A percentile compares a stretch with the other conserved stretches of the same genome.
Evolutionary conservation across 2,888 invertebrate genomes (phyloP).

Genomic region (Xanthia icteritia): DNA sequence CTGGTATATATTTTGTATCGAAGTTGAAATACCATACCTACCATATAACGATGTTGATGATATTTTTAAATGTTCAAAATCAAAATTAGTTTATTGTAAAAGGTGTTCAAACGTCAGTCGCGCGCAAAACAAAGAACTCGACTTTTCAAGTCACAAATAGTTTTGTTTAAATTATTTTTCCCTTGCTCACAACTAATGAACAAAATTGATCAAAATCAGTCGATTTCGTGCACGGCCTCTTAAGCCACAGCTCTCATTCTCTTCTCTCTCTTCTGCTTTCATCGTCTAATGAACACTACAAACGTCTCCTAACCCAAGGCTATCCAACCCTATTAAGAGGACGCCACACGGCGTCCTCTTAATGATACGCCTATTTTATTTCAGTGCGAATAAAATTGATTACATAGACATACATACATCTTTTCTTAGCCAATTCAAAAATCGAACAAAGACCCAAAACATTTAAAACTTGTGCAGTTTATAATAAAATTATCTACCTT

Average conservation of each 20-base stretch:
- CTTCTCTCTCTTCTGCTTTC: background rate
- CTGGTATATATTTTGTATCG: too few relatives aligned
- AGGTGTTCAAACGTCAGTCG: too few relatives aligned
- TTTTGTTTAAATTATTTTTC: too few relatives aligned
- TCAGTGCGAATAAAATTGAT: background rate
- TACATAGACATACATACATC: background rate
- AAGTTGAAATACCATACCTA: too few relatives aligned
- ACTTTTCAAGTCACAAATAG: too few relatives aligned
- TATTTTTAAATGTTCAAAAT: too few relatives aligned
- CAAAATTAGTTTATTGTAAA: too few relatives aligned
- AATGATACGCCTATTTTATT: background rate
- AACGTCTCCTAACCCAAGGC: background rate
- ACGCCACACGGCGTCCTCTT: background rate
- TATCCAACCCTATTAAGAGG: too few relatives aligned
- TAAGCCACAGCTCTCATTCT: background rate
- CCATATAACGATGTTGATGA: too few relatives aligned
- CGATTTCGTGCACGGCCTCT: background rate
- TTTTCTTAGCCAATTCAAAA: background rate
- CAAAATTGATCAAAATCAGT: too few relatives aligned
- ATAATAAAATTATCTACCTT: slow-evolving; percentile 13
- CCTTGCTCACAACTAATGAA: too few relatives aligned
- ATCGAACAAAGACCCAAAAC: background rate
- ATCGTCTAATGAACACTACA: background rate
- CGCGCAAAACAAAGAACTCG: too few relatives aligned
- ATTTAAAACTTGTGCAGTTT: slow-evolving; percentile 1